Evolutionary conservation across 2,797 vertebrate genomes (phyloP).

Genomic region (Sebastes oblongus): DNA sequence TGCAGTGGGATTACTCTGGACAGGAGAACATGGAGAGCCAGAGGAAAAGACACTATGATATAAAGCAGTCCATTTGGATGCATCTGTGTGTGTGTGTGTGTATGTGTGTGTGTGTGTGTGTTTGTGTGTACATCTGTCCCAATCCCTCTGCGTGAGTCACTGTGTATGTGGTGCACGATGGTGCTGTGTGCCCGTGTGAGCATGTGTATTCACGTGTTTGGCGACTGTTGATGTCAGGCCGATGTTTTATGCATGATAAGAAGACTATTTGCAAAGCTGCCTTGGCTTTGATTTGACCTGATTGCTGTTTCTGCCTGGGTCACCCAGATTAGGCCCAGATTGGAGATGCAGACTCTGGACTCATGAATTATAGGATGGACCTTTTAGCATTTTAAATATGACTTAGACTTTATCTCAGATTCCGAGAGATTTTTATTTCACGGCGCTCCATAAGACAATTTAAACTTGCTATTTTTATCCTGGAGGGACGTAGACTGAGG

Average conservation of each 20-base stretch:
- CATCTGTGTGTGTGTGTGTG: constrained; percentile 45
- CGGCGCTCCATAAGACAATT: background rate
- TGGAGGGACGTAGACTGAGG: background rate
- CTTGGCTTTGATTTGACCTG: constrained; percentile 76
- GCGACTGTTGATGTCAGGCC: constrained; percentile 34
- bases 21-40: constrained; percentile 68
- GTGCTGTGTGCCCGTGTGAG: background rate
- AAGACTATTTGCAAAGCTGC: constrained; percentile 77
- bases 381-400: constrained; percentile 40
- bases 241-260: constrained; percentile 74
- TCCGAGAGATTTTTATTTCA: background rate
- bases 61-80: constrained; percentile 59
- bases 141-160: constrained; percentile 48
- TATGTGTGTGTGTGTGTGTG: constrained; percentile 23
- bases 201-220: constrained; percentile 57
- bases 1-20: constrained; percentile 74
- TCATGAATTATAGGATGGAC: constrained; percentile 42
- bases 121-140: constrained; percentile 36
- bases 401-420: constrained; percentile 7
- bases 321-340: constrained; percentile 76
- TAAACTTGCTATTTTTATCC: constrained; percentile 31
- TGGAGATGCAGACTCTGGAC: constrained; percentile 50
- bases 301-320: constrained; percentile 74
- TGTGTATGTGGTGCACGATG: constrained; percentile 1
- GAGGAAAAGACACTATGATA: constrained; percentile 59